Evolutionary conservation across 2,888 invertebrate species (phyloP), one percentile per base, ranked within the genome.

Genomic region (Didymodactylos carnosus): DNA sequence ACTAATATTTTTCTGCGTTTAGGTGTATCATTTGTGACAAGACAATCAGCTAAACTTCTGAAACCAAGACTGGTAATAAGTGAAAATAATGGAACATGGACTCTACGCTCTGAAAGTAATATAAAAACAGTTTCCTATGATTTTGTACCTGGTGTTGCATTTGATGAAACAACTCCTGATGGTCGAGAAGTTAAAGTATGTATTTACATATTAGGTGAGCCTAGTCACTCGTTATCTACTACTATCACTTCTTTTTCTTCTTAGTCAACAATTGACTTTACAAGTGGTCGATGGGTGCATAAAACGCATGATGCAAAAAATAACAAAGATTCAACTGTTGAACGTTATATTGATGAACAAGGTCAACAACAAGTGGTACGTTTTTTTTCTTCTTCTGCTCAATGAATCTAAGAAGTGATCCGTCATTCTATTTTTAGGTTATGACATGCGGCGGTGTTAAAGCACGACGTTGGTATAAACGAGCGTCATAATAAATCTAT

Each of bases 1-100:
- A n/a, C n/a, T n/a, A n/a, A n/a, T n/a, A n/a, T n/a, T n/a, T n/a
- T n/a, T n/a, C n/a, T n/a, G n/a, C n/a, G n/a, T n/a, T n/a, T n/a
- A n/a, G 94, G 92, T 78, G 93, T 94, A 62, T 90, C 91, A 46
- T 84, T 92, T 80, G 87, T 93, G 80, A 89, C 89, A 79, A 88
- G 94, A 74, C 92, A 92, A 84, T 88, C 92, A 84, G 94, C 91
- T 71, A 89, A 88, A 80, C 87, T 88, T 0, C 88, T 91, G 39
- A 89, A 88, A n/a, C 93, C 94, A 16, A 88, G 89, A 0, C 88
- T 91, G 77, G 91, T 91, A 79, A 87, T 94, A 77, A 77, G 76
- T 4, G 87, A 89, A 13, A 80, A 89, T 4, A 91, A 90, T 71
- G 91, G 90, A 78, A 82, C 84, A 69, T 92, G 88, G 85, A 87